Base-by-base conservation (phyloP, 2,113 vertebrate genomes). In the Proterorhinus semilunaris region DNA sequence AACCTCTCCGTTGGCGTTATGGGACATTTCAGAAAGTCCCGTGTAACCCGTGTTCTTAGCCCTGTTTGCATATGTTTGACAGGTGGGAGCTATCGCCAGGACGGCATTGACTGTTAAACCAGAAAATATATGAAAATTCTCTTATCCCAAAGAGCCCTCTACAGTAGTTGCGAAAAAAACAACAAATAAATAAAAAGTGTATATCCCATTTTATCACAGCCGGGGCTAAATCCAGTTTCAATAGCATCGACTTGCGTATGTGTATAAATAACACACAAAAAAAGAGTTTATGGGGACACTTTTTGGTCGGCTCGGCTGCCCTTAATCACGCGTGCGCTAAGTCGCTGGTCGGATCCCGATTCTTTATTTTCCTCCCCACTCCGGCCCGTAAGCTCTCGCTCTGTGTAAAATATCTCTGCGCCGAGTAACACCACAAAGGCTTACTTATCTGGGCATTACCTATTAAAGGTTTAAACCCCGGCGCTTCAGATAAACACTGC, bases 381-480 rank as follows among this genome's bases (percentile, higher is more conserved):
- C 82, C 81, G 75, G 69, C 73, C 85, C 75, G 88, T 92, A 94
- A 93, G 91, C 92, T 85, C 72, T 36, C 27, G 2, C 79, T 87
- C 89, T 86, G 81, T 83, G 88, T 82, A 90, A 91, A 91, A 91
- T 90, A 90, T 91, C 88, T 90, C 81, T 85, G 89, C 72, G 69
- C 83, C 88, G 85, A 36, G 79, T 86, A 92, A 91, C 90, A 91
- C 85, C 87, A 92, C 89, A 90, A 92, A 91, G 91, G 93, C 92
- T 90, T 92, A 92, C 90, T 94, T 94, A 93, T 94, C 92, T 92
- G 81, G 81, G 90, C 88, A 91, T 92, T 93, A 94, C 92, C 93
- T 94, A 93, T 93, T 93, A 93, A 93, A 92, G 90, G 92, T 92
- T 92, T 93, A 93, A 93, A 90, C 83, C 86, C 86, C 82, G 46